Conservation (phyloP, 2,113 vertebrate genomes). For the Clinocottus analis region DNA sequence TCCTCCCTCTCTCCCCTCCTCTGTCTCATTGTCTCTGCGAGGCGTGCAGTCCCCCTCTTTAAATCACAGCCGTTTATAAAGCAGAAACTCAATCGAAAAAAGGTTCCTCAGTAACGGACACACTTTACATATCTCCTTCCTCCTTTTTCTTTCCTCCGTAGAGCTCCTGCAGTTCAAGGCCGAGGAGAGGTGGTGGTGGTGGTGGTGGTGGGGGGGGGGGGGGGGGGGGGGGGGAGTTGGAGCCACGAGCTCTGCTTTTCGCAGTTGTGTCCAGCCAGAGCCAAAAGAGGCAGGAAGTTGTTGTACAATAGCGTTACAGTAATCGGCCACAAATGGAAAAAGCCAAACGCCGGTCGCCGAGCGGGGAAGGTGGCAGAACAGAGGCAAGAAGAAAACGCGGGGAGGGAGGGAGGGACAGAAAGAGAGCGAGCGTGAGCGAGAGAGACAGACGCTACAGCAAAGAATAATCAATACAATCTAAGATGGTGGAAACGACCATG, state of each 20-base stretch:
- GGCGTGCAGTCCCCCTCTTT: constrained; percentile 78
- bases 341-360: constrained; percentile 83
- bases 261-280: constrained; percentile 74
- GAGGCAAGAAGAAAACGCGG: constrained; percentile 52
- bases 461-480: constrained; percentile 73
- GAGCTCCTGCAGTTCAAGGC: constrained; percentile 75
- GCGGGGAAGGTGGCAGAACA: constrained; percentile 79
- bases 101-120: constrained; percentile 70
- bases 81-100: constrained; percentile 53
- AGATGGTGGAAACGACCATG: constrained; percentile 72
- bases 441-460: constrained; percentile 54
- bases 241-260: constrained; percentile 82
- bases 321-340: constrained; percentile 90
- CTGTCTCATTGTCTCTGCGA: constrained; percentile 67
- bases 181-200: too few species aligned
- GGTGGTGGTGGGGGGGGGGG: too few species aligned
- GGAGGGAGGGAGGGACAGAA: constrained; percentile 12
- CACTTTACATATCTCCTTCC: constrained; percentile 70
- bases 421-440: not conserved
- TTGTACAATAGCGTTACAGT: constrained; percentile 89
- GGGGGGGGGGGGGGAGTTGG: constrained; percentile 72
- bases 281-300: constrained; percentile 89
- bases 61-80: constrained; percentile 63
- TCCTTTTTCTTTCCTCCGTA: constrained; percentile 68
- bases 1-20: constrained; percentile 69